A percentile compares a stretch with the other conserved stretches of the same genome.
phyloP scores from a whole-genome alignment of 2,888 invertebrate species.

The Ganaspis brasiliensis region DNA sequence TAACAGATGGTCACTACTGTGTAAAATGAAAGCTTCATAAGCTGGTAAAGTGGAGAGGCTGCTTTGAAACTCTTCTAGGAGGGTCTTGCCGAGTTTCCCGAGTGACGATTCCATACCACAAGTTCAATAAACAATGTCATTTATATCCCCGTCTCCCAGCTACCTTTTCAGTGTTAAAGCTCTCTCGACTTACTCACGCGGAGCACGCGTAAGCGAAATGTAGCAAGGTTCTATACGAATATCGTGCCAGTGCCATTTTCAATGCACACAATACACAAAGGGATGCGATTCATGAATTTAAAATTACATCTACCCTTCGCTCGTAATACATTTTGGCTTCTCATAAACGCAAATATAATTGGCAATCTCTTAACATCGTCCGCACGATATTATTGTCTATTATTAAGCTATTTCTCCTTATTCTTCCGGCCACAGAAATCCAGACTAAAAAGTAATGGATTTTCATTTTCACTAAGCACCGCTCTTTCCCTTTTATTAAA shows the following conservation, averaged over 20 bases:
- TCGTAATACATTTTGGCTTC: constrained; percentile 30
- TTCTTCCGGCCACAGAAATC: background rate
- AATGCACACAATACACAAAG: constrained; percentile 36
- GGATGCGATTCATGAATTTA: constrained; percentile 39
- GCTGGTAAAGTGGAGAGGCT: constrained; percentile 30
- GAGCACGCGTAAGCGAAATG: constrained; percentile 33
- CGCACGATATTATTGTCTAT: constrained; percentile 31
- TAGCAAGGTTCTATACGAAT: background rate
- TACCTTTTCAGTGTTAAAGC: constrained; percentile 33
- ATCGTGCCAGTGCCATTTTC: constrained; percentile 22
- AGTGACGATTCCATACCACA: constrained; percentile 31
- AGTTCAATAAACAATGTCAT: constrained; percentile 44
- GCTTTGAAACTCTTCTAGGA: constrained; percentile 8
- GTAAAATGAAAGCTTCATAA: constrained; percentile 42
- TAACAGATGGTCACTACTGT: constrained; percentile 37
- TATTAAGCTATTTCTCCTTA: constrained; percentile 17
- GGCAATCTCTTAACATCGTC: constrained; percentile 32
- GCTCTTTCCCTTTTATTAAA: constrained; percentile 1
- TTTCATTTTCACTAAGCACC: constrained; percentile 10
- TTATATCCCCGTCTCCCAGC: constrained; percentile 28
- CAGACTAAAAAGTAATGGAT: constrained; percentile 31
- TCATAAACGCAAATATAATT: constrained; percentile 40
- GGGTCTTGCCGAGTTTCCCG: constrained; percentile 33
- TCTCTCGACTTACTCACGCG: constrained; percentile 33
- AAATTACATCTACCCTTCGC: constrained; percentile 35